phyloP scores from a whole-genome alignment of 2,797 vertebrate genomes.

The Hybognathus amarus region DNA sequence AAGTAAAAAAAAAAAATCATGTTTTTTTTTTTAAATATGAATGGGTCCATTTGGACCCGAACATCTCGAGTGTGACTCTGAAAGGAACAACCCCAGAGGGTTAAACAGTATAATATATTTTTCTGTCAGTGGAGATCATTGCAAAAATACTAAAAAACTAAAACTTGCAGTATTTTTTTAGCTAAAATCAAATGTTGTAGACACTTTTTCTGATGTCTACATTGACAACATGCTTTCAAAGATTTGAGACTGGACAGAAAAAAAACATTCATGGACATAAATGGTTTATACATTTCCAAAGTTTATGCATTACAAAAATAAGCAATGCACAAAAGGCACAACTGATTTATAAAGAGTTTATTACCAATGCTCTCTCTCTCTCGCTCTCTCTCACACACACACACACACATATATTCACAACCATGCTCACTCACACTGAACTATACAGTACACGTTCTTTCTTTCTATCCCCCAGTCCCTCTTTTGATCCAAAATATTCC shows the following conservation, averaged over 20 bases:
- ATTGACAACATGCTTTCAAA: neutral
- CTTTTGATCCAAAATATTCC: slow-evolving; percentile 39
- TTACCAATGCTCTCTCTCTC: slow-evolving; percentile 66
- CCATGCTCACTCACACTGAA: slow-evolving; percentile 61
- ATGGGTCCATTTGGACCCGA: too few relatives aligned
- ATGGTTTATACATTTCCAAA: neutral
- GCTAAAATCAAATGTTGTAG: too few relatives aligned
- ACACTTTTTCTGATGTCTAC: neutral
- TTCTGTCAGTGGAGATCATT: neutral
- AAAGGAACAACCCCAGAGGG: too few relatives aligned
- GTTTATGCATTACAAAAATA: neutral
- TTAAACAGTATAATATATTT: neutral
- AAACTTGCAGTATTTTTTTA: neutral
- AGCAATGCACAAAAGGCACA: neutral
- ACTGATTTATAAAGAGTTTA: slow-evolving; percentile 68
- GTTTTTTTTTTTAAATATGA: too few relatives aligned
- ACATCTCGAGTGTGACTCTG: too few relatives aligned
- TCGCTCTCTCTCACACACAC: slow-evolving; percentile 53
- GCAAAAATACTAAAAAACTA: neutral
- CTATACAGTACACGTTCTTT: slow-evolving; percentile 67
- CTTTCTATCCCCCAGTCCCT: slow-evolving; percentile 37
- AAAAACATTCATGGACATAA: neutral
- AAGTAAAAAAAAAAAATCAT: too few relatives aligned
- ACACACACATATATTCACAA: slow-evolving; percentile 42
- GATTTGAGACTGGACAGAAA: neutral